Evolutionary conservation across 1,140 invertebrate species (phyloP), one percentile per base, ranked within the genome.

Genomic region (Drosophila nikananu): DNA sequence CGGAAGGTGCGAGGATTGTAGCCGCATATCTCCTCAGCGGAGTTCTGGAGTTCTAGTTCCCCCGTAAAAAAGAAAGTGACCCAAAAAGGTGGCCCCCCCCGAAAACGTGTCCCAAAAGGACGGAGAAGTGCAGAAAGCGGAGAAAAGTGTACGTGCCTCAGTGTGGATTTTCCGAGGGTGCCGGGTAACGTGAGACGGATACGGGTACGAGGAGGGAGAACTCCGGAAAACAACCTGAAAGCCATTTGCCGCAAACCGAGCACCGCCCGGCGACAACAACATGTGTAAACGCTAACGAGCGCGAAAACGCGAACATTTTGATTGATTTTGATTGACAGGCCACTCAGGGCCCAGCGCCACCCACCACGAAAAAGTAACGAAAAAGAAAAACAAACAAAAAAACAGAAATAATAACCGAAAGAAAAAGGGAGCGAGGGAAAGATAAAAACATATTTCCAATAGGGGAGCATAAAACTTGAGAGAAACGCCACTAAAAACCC

Each of bases 281-380:
- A 89, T 81, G 84, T 89, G 84, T 87, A 89, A 87, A 78, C 66
- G 83, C 77, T 75, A 83, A 83, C 80, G 72, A 83, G 83, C 64
- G 72, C 66, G 76, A 78, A 77, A 79, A 64, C 58, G 76, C 54
- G 51, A 77, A 60, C 71, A 70, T 68, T 80, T 81, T 90, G 84
- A 89, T 90, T 89, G 84, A 89, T 89, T 90, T 89, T 89, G 84
- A 89, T 89, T 89, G 84, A 89, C 84, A 84, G 44, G 78, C 81
- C 84, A 89, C 84, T 89, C 84, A 90, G 51, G 39, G 46, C 35
- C 44, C 46, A 42, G 67, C 48, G 74, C 67, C 86, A 87, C 77
- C 76, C 77, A 79, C 54, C 58, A 55, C 41, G 66, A 15, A 12
- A 19, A 59, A 61, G 42, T 61, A 54, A 60, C 42, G 44, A 25